Evolutionary conservation across 64 coral and sea anemone species (phyloP).

Genomic region (Anthopleura sola): DNA sequence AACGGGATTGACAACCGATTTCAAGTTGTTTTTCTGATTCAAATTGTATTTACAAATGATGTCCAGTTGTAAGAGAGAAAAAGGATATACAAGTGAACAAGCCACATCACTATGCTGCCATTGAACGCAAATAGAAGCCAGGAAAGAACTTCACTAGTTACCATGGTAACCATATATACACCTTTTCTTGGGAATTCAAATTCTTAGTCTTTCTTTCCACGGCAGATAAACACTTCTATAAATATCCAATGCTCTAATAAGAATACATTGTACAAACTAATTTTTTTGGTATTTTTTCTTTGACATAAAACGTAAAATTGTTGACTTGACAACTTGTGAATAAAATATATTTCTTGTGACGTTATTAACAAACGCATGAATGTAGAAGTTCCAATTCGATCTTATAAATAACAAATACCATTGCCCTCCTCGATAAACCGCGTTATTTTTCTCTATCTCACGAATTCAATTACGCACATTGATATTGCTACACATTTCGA

Average conservation of each 20-base stretch:
- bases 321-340: background rate
- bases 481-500: background rate
- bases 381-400: conserved; percentile 13
- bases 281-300: background rate
- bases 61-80: background rate
- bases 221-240: background rate
- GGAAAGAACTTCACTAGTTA: background rate
- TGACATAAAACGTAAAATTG: conserved; percentile 15
- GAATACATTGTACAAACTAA: conserved; percentile 24
- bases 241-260: conserved; percentile 11
- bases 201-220: background rate
- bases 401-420: conserved; percentile 12
- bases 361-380: conserved; percentile 14
- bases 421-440: background rate
- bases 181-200: background rate
- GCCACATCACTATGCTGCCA: background rate
- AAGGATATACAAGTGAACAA: background rate
- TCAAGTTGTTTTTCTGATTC: background rate
- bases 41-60: conserved; percentile 7
- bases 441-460: background rate
- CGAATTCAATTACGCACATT: too few species aligned
- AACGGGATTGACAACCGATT: background rate
- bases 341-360: conserved; percentile 21
- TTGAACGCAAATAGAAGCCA: background rate
- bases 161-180: background rate